phyloP scores from a whole-genome alignment of 2,888 invertebrate genomes.

The Argyresthia goedartella region DNA sequence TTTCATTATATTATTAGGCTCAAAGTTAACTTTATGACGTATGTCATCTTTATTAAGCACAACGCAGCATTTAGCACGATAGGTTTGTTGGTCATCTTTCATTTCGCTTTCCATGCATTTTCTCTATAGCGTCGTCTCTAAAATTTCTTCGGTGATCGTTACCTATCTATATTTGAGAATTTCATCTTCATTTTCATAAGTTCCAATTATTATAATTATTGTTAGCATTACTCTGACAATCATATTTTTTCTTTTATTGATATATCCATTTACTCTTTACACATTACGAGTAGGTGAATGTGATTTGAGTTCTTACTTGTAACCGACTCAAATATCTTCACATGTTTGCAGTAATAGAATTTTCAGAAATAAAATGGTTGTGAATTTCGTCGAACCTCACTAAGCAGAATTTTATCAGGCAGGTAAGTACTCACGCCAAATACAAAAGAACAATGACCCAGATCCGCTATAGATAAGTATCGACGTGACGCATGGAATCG shows the following conservation, averaged over 20 bases:
- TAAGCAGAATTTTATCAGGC: slow-evolving; percentile 12
- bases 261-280: not conserved
- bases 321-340: not conserved
- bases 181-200: too few species aligned
- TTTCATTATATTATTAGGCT: too few species aligned
- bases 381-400: not conserved
- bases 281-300: not conserved
- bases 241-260: not conserved
- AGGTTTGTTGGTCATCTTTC: too few species aligned
- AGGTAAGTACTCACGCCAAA: slow-evolving; percentile 23
- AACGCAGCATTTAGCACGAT: too few species aligned
- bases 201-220: not conserved
- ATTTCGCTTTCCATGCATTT: too few species aligned
- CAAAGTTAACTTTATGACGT: too few species aligned
- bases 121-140: too few species aligned
- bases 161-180: too few species aligned
- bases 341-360: not conserved
- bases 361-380: too few species aligned
- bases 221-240: not conserved
- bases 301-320: not conserved
- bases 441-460: slow-evolving; percentile 69
- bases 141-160: too few species aligned
- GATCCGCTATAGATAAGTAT: slow-evolving; percentile 63
- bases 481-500: slow-evolving; percentile 66
- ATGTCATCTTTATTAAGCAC: too few species aligned